Evolutionary conservation across 2,888 invertebrate species (phyloP).

Genomic region (Nomada flava): DNA sequence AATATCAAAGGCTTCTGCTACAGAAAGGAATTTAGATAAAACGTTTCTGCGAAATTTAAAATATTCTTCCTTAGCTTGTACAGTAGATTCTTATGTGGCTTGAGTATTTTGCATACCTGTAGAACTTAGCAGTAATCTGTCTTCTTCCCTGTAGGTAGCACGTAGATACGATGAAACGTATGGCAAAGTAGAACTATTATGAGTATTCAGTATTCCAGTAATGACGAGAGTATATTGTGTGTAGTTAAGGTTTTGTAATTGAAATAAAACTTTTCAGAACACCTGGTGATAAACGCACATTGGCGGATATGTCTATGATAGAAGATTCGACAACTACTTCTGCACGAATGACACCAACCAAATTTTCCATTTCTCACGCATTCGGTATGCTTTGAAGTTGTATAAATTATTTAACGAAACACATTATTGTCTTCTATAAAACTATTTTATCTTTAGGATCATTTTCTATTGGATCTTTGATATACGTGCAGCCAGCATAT

Average conservation of each 20-base stretch:
- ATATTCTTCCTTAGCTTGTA: constrained; percentile 21
- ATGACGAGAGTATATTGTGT: no score
- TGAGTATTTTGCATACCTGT: neutral
- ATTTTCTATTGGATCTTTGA: constrained; percentile 88
- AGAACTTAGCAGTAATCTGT: constrained; percentile 6
- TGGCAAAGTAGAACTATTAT: neutral
- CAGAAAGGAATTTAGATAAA: constrained; percentile 40
- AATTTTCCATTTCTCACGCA: constrained; percentile 93
- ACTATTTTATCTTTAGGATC: constrained; percentile 69
- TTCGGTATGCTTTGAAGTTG: constrained; percentile 75
- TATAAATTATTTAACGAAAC: constrained; percentile 6
- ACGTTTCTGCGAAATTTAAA: constrained; percentile 2
- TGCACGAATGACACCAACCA: constrained; percentile 92
- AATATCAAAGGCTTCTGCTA: constrained; percentile 14
- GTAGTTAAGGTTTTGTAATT: neutral
- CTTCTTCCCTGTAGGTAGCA: constrained; percentile 4
- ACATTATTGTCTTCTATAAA: constrained; percentile 9
- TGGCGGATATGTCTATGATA: constrained; percentile 81
- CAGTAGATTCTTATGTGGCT: constrained; percentile 2
- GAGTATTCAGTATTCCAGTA: neutral
- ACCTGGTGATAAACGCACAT: constrained; percentile 85
- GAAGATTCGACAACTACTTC: constrained; percentile 87
- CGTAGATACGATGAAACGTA: neutral
- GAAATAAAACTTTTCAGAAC: constrained; percentile 71
- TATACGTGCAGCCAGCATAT: constrained; percentile 91